Evolutionary conservation across 2,113 vertebrate species (phyloP).

Genomic region (Ameiurus melas): DNA sequence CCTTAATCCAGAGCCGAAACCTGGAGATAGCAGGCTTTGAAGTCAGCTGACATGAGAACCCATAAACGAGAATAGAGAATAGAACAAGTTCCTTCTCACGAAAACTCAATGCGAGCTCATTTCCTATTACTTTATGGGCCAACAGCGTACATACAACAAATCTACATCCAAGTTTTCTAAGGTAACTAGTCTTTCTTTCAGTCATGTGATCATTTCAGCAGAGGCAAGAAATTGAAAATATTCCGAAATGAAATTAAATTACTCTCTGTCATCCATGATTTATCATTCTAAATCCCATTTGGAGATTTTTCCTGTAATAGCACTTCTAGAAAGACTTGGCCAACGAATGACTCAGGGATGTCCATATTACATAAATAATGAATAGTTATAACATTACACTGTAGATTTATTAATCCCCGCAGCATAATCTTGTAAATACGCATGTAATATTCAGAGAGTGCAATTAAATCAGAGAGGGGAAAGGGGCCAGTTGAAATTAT

Average conservation of each 20-base stretch:
- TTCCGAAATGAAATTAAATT: not conserved
- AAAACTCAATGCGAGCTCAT: slow-evolving; percentile 8
- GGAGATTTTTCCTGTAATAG: not conserved
- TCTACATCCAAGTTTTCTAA: not conserved
- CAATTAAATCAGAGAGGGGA: slow-evolving; percentile 35
- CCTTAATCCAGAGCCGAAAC: slow-evolving; percentile 50
- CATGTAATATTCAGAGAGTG: slow-evolving; percentile 36
- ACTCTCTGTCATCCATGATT: slow-evolving; percentile 5
- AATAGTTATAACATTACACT: not conserved
- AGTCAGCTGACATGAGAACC: slow-evolving; percentile 46
- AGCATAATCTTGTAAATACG: slow-evolving; percentile 37
- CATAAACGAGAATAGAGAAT: slow-evolving; percentile 30
- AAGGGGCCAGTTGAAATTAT: slow-evolving; percentile 25
- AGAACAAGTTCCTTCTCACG: slow-evolving; percentile 6
- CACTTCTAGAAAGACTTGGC: not conserved
- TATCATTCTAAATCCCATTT: slow-evolving; percentile 15
- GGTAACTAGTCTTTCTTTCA: not conserved
- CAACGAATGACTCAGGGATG: not conserved
- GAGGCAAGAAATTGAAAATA: not conserved
- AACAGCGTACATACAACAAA: not conserved
- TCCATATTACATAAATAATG: slow-evolving; percentile 5
- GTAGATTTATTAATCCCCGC: not conserved
- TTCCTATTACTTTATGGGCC: slow-evolving; percentile 22
- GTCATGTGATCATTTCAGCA: not conserved
- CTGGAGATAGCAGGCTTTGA: slow-evolving; percentile 55